Evolutionary conservation across 2,888 invertebrate species (phyloP).

Genomic region (Eupsilia transversa): DNA sequence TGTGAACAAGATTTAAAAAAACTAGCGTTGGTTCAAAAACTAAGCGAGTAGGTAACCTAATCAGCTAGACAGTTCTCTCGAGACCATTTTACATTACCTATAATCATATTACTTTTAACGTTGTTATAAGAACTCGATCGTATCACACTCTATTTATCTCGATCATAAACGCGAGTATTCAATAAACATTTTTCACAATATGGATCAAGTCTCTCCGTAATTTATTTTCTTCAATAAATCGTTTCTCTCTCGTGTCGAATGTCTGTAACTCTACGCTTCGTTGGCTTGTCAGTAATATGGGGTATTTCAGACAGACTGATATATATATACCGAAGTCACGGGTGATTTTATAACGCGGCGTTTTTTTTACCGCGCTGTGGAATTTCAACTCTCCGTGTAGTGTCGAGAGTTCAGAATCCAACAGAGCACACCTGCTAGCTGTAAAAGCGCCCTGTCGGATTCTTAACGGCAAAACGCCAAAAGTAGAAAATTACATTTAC

Average conservation of each 20-base stretch:
- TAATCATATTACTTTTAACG: slow-evolving; percentile 6
- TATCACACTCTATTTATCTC: slow-evolving; percentile 15
- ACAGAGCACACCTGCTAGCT: too few relatives aligned
- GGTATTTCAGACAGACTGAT: slow-evolving; percentile 12
- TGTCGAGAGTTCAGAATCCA: too few relatives aligned
- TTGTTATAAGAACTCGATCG: slow-evolving; percentile 2
- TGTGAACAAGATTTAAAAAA: too few relatives aligned
- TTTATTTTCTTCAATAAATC: slow-evolving; percentile 49
- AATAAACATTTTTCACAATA: slow-evolving; percentile 29
- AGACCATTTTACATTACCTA: not conserved
- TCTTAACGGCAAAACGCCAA: too few relatives aligned
- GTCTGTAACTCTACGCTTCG: slow-evolving; percentile 30
- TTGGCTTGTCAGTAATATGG: slow-evolving; percentile 19
- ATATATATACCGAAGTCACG: not conserved
- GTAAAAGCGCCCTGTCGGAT: too few relatives aligned
- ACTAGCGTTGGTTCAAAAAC: not conserved
- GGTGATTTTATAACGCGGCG: not conserved
- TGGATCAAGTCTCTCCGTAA: slow-evolving; percentile 20
- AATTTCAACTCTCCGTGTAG: not conserved
- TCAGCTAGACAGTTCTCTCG: not conserved
- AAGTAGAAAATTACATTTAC: too few relatives aligned
- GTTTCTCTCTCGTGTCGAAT: slow-evolving; percentile 19
- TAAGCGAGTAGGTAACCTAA: not conserved
- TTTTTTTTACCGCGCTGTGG: not conserved
- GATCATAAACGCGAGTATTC: slow-evolving; percentile 30